Evolutionary conservation across 1,140 invertebrate species (phyloP), one percentile per base, ranked within the genome.

Genomic region (Heterodera schachtii): DNA sequence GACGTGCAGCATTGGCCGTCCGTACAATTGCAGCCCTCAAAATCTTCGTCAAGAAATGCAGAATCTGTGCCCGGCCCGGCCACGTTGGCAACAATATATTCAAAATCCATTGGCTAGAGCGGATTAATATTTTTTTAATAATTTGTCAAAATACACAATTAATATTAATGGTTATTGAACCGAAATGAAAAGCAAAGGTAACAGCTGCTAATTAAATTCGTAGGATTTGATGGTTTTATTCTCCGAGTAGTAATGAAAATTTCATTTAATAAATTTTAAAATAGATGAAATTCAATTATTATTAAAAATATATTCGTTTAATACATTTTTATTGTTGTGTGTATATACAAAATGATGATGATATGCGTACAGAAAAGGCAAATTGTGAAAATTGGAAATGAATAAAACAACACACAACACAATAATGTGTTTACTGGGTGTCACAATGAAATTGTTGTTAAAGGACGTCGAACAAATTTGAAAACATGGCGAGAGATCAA

Each of bases 21-120:
- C n/a, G 66, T 2, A 19, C 84, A 86, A 2, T 77, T 47, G 66
- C 84, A 86, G 11, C 84, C 84, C 67, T 79, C 67, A n/a, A 86
- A 75, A 6, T 76, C 64, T 11, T 84, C 74, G 5, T 75, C 77
- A 21, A 85, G 78, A 11, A 66, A 31, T 60, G 43, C 31, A 6
- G 75, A 31, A 13, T 85, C 80, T 13, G 83, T 46, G 52, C 82
- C 82, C 11, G 78, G 70, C 11, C 84, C 85, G 3, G 47, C 64
- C 43, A 86, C 52, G n/a, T 76, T 86, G n/a, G 49, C 74, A 4
- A 47, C n/a, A 64, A 86, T 81, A 64, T 78, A 75, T 21, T 84
- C 74, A 64, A 87, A 86, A 46, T 86, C 70, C 84, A 86, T 64
- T n/a, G 57, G 13, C 57, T 31, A 31, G 31, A 31, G 31, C 31